Evolutionary conservation across 1,140 invertebrate genomes (phyloP), one percentile per base, ranked within the genome.

Genomic region (Drosophila takahashii): DNA sequence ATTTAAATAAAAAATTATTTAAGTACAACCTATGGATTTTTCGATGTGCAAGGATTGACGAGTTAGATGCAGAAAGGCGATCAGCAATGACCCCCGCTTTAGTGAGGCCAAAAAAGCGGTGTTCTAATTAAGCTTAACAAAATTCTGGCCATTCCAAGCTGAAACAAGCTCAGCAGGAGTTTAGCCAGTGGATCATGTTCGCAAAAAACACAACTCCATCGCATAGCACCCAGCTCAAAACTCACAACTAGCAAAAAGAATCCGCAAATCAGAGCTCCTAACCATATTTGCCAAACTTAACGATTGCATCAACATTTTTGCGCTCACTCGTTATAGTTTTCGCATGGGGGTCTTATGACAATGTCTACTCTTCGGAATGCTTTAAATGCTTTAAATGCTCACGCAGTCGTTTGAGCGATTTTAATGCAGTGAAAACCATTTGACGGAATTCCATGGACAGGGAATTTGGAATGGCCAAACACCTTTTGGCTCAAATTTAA

Each of bases 261-360:
- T 37, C 44, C 44, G 59, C 79, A 81, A 70, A 72, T 58, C 71
- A 71, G 79, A 75, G 85, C 51, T 83, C 48, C 73, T 80, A 78
- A 64, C 84, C 84, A 89, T 89, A 89, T 89, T 89, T 89, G 84
- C 85, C 84, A 75, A 89, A 84, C 87, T 80, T 89, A 89, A 89
- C 84, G 84, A 87, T 89, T 87, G 84, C 83, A 86, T 86, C 83
- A 81, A 76, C 62, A 70, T 75, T 79, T 74, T 65, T 60, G 48
- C 39, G 56, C 73, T 58, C 44, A 45, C 75, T 78, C 59, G 79
- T 79, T 79, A 67, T 32, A 59, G 61, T 52, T 64, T 64, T 42
- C 50, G 32, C 39, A 22, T 18, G 75, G 41, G 36, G 44, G 45
- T 77, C 56, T 87, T 84, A 87, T 81, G 83, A 87, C 84, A 87